Base-by-base conservation (phyloP, 2,113 vertebrate species). In the Mionectes macconnelli region DNA sequence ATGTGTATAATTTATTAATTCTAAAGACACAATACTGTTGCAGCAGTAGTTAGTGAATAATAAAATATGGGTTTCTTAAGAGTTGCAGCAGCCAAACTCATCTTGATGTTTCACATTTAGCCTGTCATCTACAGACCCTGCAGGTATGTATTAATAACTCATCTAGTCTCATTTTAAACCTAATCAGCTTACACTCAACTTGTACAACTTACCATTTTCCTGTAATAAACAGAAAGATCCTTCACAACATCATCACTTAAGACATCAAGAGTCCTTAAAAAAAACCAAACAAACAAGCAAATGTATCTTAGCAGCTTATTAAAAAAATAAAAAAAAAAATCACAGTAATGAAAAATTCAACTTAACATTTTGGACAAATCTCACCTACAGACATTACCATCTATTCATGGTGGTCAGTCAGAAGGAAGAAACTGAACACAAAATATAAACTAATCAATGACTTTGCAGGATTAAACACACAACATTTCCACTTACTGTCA, bases 181-280 rank as follows among this genome's bases (percentile, higher is more conserved):
- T 24, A 42, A 67, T 9, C 9, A 59, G 10, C 27, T 87, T 74
- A 73, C 7, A 49, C 4, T 82, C 8, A 68, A 27, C 31, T 81
- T 33, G 53, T 27, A 86, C 57, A 78, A 95, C 98, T 98, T 97
- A 99, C 99, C 99, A 98, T 99, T 97, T 98, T 99, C 92, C 98
- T 98, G 96, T 99, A 99, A 86, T 99, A 98, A 90, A 97, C 81
- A 89, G 99, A 98, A 89, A 99, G 98, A 69, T 99, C 99, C 85
- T 98, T 97, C 37, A 99, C 97, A 93, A 99, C 98, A 83, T 98
- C 99, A 96, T 99, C 98, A 97, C 99, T 99, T 94, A 99, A 98
- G 97, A 99, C 96, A 97, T 99, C 99, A 95, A 99, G 96, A 82
- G 98, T 98, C 98, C 99, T 99, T 92, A 97, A 97, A 56, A 67